Evolutionary conservation across 2,113 vertebrate species (phyloP), one percentile per base, ranked within the genome.

Genomic region (Saccopteryx bilineata): DNA sequence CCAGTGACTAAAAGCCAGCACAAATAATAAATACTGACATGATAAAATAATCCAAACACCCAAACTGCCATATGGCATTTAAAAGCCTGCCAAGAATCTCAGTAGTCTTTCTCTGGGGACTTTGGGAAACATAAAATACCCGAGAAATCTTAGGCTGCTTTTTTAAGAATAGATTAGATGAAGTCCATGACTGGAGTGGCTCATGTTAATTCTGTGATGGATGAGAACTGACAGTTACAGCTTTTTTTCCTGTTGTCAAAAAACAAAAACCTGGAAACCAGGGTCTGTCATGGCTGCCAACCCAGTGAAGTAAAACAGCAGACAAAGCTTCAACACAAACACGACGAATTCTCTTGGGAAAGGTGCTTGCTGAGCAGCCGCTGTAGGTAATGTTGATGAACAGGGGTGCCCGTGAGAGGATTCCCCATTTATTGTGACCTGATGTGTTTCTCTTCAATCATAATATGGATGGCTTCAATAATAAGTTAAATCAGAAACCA

Each of bases 291-390:
- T 90, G 91, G 58, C 23, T 96, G 39, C 31, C 68, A 93, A 86
- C 71, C 52, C 75, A 84, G 75, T 69, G 87, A 91, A 87, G 74
- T 66, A 85, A 87, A 97, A 66, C 65, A 80, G 39, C 93, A 90
- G 93, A 90, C 58, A 96, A 97, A 76, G n/a, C 23, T 96, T 93
- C 93, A 96, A 92, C 88, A 80, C n/a, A 71, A 96, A 81, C 89
- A 93, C 94, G 92, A 88, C 88, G 87, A 31, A 93, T 54, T 97
- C 78, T 71, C 91, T 87, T 39, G 58, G 85, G 65, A 23, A 94
- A 76, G 74, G 9, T 14, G 33, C 5, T 93, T 75, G 68, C 87
- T 90, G 85, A 72, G 68, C 28, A 90, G 63, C 7, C 12, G 24
- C 24, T 69, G 0, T 10, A 96, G 46, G 18, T 33, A 10, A 75